Base-by-base conservation (phyloP, 2,113 vertebrate species). In the Oryzias melastigma region DNA sequence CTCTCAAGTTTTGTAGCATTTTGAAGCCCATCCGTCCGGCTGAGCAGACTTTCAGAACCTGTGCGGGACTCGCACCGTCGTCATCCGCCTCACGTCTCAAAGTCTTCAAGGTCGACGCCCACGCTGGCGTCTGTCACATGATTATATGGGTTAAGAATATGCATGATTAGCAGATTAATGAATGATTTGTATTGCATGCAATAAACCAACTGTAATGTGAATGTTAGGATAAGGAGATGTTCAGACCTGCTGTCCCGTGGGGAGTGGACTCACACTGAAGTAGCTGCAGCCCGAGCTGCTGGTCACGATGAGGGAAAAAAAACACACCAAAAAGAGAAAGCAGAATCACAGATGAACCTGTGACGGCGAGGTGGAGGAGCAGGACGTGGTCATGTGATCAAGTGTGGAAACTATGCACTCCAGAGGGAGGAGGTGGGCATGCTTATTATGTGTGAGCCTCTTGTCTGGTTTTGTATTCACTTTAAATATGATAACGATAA, bases 341-440 rank as follows among this genome's bases (percentile, higher is more conserved):
- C 54, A 69, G 49, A 69, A 67, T 69, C 65, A 19, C n/a, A 45
- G 46, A 47, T 62, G 43, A 54, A 71, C 60, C 52, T 75, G 68
- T 70, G 72, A 70, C 12, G 16, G 16, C 14, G 15, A 7, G 14
- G n/a, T 1, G 44, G 16, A 8, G 16, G 8, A 18, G 5, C n/a
- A 44, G 46, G 17, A 77, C 67, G 53, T 77, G 58, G 70, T 59
- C n/a, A 75, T 73, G 68, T 59, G 69, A 71, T 80, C 51, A 65
- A 62, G 81, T 89, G 85, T 90, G 84, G 80, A 82, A 92, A 91
- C 92, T 93, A 92, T 93, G 92, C 92, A 92, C 89, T 91, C 77
- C 80, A 88, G 85, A 84, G 65, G 69, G 85, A 89, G 88, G 85
- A 87, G 53, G 65, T 72, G 66, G 75, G 89, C 88, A 92, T 91